A percentile compares a stretch with the other conserved stretches of the same genome.
Evolutionary conservation across 2,797 vertebrate species (phyloP).

Genomic region (Sebastolobus altivelis): DNA sequence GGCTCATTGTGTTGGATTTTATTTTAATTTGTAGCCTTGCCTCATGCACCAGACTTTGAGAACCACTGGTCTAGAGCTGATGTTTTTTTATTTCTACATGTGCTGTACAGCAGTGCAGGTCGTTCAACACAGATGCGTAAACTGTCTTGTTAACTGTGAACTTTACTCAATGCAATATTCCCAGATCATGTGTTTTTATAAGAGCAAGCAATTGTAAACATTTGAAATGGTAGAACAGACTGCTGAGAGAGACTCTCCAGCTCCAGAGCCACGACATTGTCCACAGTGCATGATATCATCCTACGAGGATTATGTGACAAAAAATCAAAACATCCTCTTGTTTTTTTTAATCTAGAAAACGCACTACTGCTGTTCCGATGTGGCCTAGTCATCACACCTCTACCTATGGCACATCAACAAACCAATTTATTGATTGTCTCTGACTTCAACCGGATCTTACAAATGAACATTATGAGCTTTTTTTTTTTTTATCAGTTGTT

Average conservation of each 20-base stretch:
- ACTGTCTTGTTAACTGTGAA: constrained; percentile 68
- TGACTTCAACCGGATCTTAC: constrained; percentile 73
- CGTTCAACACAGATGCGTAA: constrained; percentile 53
- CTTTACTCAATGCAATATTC: constrained; percentile 78
- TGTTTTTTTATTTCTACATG: constrained; percentile 12
- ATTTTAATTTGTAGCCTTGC: constrained; percentile 2
- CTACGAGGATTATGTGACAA: constrained; percentile 47
- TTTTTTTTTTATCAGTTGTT: constrained; percentile 45
- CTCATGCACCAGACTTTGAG: constrained; percentile 22
- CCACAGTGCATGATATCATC: constrained; percentile 68
- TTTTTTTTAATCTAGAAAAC: constrained; percentile 35
- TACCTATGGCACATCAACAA: constrained; percentile 78
- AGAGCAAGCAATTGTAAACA: constrained; percentile 84
- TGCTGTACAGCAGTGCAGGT: constrained; percentile 11
- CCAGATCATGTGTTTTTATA: constrained; percentile 69
- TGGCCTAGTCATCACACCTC: constrained; percentile 55
- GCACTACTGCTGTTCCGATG: constrained; percentile 53
- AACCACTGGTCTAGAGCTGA: constrained; percentile 1
- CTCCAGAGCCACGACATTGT: constrained; percentile 60
- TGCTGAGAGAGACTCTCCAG: constrained; percentile 45
- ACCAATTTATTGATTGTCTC: constrained; percentile 86
- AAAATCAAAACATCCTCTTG: constrained; percentile 45
- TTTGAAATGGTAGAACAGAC: constrained; percentile 76
- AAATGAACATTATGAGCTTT: constrained; percentile 71
- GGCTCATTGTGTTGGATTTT: not conserved